A percentile compares a stretch with the other conserved stretches of the same genome.
phyloP scores from a whole-genome alignment of 1,140 invertebrate species.

The Diabrotica virgifera region DNA sequence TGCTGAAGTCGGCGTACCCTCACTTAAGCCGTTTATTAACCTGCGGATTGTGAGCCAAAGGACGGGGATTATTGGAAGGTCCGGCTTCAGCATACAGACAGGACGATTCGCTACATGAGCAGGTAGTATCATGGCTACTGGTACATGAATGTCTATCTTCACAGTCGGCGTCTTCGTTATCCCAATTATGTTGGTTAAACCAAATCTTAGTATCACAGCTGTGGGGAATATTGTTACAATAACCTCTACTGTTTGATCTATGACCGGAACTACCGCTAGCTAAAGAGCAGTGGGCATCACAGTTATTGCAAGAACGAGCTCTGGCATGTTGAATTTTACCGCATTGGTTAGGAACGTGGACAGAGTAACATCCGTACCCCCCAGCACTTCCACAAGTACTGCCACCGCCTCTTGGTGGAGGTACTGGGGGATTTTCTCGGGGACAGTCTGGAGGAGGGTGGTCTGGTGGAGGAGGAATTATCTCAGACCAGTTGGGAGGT shows the following conservation, averaged over 20 bases:
- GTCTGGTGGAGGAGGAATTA: slow-evolving; percentile 75
- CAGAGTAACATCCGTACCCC: slow-evolving; percentile 45
- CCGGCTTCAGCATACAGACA: slow-evolving; percentile 47
- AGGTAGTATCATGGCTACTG: slow-evolving; percentile 47
- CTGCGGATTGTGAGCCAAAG: slow-evolving; percentile 2
- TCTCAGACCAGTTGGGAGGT: slow-evolving; percentile 73
- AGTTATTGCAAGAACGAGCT: slow-evolving; percentile 41
- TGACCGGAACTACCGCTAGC: slow-evolving; percentile 37
- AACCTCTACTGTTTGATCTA: slow-evolving; percentile 26
- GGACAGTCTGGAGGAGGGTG: slow-evolving; percentile 66
- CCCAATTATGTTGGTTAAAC: slow-evolving; percentile 36
- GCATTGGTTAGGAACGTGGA: slow-evolving; percentile 39
- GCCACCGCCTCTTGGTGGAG: slow-evolving; percentile 36
- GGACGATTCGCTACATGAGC: slow-evolving; percentile 47
- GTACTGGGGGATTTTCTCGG: slow-evolving; percentile 39
- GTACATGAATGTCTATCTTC: slow-evolving; percentile 44
- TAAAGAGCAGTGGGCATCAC: slow-evolving; percentile 32
- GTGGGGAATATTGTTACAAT: slow-evolving; percentile 32
- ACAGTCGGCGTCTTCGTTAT: slow-evolving; percentile 38
- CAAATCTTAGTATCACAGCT: slow-evolving; percentile 44
- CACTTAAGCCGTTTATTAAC: slow-evolving; percentile 16
- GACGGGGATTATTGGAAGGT: slow-evolving; percentile 7
- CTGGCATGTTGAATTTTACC: slow-evolving; percentile 35
- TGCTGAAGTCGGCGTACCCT: slow-evolving; percentile 7
- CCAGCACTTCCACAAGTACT: slow-evolving; percentile 40